These are phyloP conservation scores for Agriotes lineatus DNA, from an alignment of 2,888 invertebrate species.

Conservation along the genomic window DNA sequence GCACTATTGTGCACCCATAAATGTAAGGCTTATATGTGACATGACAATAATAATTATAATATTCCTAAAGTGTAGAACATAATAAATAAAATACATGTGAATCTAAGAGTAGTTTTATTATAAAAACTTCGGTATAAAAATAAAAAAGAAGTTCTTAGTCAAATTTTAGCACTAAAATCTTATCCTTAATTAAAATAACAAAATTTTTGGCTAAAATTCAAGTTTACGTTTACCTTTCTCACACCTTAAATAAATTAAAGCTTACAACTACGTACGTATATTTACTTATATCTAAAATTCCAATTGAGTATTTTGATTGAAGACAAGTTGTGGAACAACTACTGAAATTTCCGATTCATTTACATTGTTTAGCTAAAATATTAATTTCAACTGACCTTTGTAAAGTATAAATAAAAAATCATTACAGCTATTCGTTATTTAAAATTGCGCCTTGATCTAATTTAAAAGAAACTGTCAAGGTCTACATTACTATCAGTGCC, in stretches of 20 bases:
- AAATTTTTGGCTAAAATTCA: conserved; percentile 62
- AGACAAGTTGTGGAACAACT: too few relatives aligned
- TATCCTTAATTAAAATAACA: conserved; percentile 3
- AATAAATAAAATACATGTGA: background rate
- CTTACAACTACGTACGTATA: background rate
- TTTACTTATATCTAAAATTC: background rate
- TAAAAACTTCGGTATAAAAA: background rate
- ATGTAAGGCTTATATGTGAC: background rate
- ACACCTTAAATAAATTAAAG: conserved; percentile 21
- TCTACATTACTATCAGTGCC: conserved; percentile 70
- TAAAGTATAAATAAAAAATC: too few relatives aligned
- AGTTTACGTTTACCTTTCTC: conserved; percentile 38
- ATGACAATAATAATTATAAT: conserved; percentile 11
- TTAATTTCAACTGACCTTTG: too few relatives aligned
- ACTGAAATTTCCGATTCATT: too few relatives aligned
- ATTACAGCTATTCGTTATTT: too few relatives aligned
- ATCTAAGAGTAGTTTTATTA: background rate
- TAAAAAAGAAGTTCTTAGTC: conserved; percentile 43
- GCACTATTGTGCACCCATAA: background rate
- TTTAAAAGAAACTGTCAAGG: conserved; percentile 66
- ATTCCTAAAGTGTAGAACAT: background rate
- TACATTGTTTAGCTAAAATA: too few relatives aligned
- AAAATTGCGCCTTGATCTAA: too few relatives aligned
- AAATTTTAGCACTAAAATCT: conserved; percentile 62
- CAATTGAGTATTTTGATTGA: too few relatives aligned